Evolutionary conservation across 2,113 vertebrate genomes (phyloP), one percentile per base, ranked within the genome.

Genomic region (Rhynchopsitta pachyrhyncha): DNA sequence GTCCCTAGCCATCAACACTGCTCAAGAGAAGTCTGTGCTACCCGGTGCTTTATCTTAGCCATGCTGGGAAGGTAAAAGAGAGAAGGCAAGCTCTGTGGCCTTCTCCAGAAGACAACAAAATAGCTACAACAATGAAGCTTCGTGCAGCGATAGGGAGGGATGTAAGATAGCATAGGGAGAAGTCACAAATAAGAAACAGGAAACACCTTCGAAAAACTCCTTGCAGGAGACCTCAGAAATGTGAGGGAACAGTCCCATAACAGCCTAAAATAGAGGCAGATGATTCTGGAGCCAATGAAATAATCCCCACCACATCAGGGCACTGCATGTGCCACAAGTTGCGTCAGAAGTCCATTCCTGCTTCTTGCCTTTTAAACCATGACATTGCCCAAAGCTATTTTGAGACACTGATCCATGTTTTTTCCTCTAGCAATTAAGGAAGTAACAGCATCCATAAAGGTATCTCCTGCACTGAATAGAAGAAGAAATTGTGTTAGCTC

Each of bases 291-390:
- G 63, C 49, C 59, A 63, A 80, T 71, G 79, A 90, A 86, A 59
- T 63, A 60, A 42, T 13, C 5, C 10, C 33, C 31, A 52, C 22
- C 0, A 0, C n/a, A 69, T 20, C 47, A 67, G 60, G 46, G 25
- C 16, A 44, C 63, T 35, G 57, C 27, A 25, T 50, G n/a, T 79
- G 42, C 29, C 67, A 55, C 1, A 0, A 4, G 12, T 0, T 85
- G 63, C 44, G 25, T 49, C 37, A 60, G 67, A 6, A 87, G 16
- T 27, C 18, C n/a, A 18, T 28, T 82, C 66, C 70, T 46, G 47
- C 39, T 57, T 55, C 67, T 75, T 79, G 57, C 17, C 50, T 78
- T 92, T 93, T 71, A 42, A 87, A 64, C 41, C 1, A 0, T 5
- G 11, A 27, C 47, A 24, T 24, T 85, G 62, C 57, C 35, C 44